A percentile compares a stretch with the other conserved stretches of the same genome.
Evolutionary conservation across 2,888 invertebrate species (phyloP).

Genomic region (Hirtodrosophila duncani): DNA sequence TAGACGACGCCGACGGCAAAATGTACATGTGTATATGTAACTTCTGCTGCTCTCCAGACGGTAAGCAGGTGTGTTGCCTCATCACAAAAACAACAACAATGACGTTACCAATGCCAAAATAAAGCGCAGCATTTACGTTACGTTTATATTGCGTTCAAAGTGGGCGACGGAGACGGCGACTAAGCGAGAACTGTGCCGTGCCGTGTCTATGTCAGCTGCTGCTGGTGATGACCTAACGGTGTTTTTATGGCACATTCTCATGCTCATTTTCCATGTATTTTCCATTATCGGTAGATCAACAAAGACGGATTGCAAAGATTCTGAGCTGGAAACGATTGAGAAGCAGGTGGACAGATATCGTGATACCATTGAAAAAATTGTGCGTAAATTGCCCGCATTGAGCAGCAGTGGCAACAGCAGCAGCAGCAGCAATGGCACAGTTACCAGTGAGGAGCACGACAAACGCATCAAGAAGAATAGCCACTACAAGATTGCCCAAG

Average conservation of each 20-base stretch:
- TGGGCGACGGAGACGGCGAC: conserved; percentile 19
- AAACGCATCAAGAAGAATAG: conserved; percentile 91
- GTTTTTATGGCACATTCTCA: conserved; percentile 15
- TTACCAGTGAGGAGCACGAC: conserved; percentile 81
- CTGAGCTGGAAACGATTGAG: conserved; percentile 75
- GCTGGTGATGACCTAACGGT: conserved; percentile 63
- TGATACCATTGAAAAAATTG: conserved; percentile 78
- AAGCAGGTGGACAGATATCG: conserved; percentile 77
- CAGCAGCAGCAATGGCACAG: conserved; percentile 54
- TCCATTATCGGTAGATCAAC: conserved; percentile 58
- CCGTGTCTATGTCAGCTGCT: conserved; percentile 25
- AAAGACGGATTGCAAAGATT: conserved; percentile 71
- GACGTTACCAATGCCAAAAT: conserved; percentile 49
- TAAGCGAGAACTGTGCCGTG: conserved; percentile 33
- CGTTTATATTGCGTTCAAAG: conserved; percentile 32
- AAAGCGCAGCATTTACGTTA: conserved; percentile 40
- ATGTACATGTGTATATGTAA: conserved; percentile 6
- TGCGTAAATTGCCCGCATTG: conserved; percentile 75
- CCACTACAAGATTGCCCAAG: conserved; percentile 88
- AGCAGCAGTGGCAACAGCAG: conserved; percentile 56
- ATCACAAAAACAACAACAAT: conserved; percentile 43
- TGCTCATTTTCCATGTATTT: not conserved
- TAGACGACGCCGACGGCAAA: not conserved
- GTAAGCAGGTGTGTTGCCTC: conserved; percentile 63
- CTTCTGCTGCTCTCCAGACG: conserved; percentile 37